phyloP scores from a whole-genome alignment of 2,797 vertebrate species.

The Onychomys torridus region DNA sequence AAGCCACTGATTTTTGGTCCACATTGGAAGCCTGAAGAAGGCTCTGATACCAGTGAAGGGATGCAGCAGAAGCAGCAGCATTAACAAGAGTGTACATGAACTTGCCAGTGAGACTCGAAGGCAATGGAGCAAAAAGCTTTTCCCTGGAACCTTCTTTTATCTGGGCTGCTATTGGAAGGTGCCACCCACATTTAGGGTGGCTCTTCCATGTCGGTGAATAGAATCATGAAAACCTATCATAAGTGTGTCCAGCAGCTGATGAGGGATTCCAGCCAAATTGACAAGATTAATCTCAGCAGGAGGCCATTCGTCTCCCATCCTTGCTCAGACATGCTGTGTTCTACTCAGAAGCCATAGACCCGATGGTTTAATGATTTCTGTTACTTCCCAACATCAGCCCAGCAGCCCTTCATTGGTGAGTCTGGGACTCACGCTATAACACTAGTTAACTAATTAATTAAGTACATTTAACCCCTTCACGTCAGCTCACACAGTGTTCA shows the following conservation, averaged over 20 bases:
- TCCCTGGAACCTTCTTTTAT: background rate
- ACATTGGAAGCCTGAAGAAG: background rate
- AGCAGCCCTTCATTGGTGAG: conserved; percentile 41
- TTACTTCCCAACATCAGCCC: background rate
- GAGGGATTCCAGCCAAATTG: background rate
- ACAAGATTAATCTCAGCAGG: background rate
- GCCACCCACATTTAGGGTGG: background rate
- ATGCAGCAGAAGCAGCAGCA: background rate
- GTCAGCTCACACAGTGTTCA: background rate
- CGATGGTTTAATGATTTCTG: conserved; percentile 43
- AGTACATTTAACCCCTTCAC: conserved; percentile 9
- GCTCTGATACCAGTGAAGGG: background rate
- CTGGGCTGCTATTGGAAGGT: background rate
- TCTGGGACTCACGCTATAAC: background rate
- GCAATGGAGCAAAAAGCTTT: background rate
- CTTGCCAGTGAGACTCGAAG: background rate
- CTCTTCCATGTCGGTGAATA: background rate
- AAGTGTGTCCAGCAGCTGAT: background rate
- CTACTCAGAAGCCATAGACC: conserved; percentile 4
- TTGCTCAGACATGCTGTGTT: background rate
- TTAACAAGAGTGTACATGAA: background rate
- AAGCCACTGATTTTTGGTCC: background rate
- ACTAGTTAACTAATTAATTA: no score
- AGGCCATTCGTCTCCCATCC: background rate
- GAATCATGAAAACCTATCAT: background rate